Evolutionary conservation across 2,113 vertebrate species (phyloP).

Genomic region (Elaphurus davidianus): DNA sequence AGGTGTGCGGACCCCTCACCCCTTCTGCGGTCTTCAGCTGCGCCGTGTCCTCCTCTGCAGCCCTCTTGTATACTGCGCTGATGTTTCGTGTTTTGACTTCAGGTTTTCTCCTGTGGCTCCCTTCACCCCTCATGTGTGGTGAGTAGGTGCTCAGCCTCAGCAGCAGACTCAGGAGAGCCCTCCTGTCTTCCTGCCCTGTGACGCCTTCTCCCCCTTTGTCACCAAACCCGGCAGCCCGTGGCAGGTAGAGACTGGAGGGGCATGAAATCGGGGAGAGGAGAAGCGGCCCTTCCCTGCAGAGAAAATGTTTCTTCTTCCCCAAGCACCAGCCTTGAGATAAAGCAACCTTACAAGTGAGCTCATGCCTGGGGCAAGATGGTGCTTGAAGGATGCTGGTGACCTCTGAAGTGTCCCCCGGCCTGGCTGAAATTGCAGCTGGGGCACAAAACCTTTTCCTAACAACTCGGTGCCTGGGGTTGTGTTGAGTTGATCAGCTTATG

Average conservation of each 20-base stretch:
- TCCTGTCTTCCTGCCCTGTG: neutral
- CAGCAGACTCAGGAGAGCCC: neutral
- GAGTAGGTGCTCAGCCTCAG: neutral
- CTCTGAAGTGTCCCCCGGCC: neutral
- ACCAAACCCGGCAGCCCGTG: slow-evolving; percentile 10
- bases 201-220: neutral
- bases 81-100: neutral
- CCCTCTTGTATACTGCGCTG: neutral
- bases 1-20: neutral
- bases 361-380: neutral
- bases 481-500: neutral
- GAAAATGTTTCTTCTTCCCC: neutral
- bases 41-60: neutral
- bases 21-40: neutral
- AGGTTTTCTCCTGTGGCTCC: neutral
- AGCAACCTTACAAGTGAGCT: neutral
- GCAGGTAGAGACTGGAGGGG: neutral
- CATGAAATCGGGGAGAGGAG: neutral
- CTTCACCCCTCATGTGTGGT: neutral
- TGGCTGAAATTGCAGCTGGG: neutral
- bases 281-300: neutral
- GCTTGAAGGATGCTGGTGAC: neutral
- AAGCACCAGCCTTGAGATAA: neutral
- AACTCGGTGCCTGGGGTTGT: neutral
- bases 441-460: neutral